These are phyloP conservation scores for Trinorchestia longiramus DNA, from an alignment of 1,140 invertebrate species.

Conservation along the genomic window DNA sequence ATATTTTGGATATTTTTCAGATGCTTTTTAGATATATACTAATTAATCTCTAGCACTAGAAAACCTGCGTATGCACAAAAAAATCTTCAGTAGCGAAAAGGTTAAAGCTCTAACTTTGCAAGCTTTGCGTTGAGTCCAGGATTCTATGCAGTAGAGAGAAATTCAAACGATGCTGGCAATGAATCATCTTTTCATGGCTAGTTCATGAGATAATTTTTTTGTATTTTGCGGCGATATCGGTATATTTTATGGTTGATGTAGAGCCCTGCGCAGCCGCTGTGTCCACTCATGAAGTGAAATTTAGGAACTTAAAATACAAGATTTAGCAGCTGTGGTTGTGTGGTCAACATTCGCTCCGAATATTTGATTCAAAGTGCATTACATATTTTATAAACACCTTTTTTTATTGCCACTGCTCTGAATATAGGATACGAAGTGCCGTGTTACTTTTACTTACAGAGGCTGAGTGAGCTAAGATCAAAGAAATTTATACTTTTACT, in stretches of 20 bases:
- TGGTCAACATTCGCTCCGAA: neutral
- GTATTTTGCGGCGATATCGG: neutral
- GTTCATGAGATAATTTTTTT: too few relatives aligned
- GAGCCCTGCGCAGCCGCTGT: neutral
- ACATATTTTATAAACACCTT: neutral
- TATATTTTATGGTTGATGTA: neutral
- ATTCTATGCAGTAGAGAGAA: too few relatives aligned
- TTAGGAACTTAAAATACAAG: neutral
- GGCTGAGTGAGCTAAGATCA: neutral
- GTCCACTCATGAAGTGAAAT: neutral
- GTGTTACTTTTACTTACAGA: neutral
- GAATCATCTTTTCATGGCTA: too few relatives aligned
- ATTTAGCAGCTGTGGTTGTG: neutral
- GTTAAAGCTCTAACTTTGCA: too few relatives aligned
- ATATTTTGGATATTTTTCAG: too few relatives aligned
- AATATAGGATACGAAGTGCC: neutral
- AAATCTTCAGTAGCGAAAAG: too few relatives aligned
- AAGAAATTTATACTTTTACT: neutral
- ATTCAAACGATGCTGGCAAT: too few relatives aligned
- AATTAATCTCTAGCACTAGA: too few relatives aligned
- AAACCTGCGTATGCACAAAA: too few relatives aligned
- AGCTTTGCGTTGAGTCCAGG: too few relatives aligned
- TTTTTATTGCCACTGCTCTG: neutral
- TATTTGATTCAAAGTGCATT: neutral
- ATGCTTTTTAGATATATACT: too few relatives aligned